Evolutionary conservation across 1,140 invertebrate genomes (phyloP), one percentile per base, ranked within the genome.

Genomic region (Chelonus insularis): DNA sequence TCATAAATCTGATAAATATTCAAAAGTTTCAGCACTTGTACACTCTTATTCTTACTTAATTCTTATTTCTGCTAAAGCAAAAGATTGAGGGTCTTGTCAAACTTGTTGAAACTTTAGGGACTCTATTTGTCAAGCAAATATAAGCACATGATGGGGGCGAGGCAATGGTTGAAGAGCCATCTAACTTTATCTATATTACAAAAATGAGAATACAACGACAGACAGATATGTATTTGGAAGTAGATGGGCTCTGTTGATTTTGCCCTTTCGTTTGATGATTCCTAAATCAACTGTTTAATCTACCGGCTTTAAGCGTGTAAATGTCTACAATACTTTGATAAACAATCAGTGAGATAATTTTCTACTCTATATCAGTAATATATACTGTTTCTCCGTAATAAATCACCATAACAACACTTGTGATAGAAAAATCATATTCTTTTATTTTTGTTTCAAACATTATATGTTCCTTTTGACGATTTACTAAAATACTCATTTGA

Each of bases 111-210:
- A 55, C 18, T 37, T 52, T 39, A 51, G 48, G 25, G 48, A 60
- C 21, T 57, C 29, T 63, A 39, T 64, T 59, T 64, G 51, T 47
- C 57, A 29, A 60, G 39, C 23, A 64, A 64, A 64, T 56, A 64
- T 45, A 57, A 23, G 47, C 11, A 5, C 21, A 41, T 37, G 12
- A 51, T 32, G 41, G 32, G 41, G 20, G 6, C 32, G 9, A 52
- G 57, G 50, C 34, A 34, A 45, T 55, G 51, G 29, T 56, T 55
- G 32, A 63, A 52, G 50, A 54, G 34, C 57, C 55, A 59, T 64
- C 57, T 60, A 59, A 64, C 41, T 55, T 64, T 64, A 64, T 60
- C 57, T 64, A 21, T 60, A 45, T 51, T 20, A 9, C 23, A 50
- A 51, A 62, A 41, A 50, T 16, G 50, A 52, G 21, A 25, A 32